Evolutionary conservation across 1,140 invertebrate species (phyloP), one percentile per base, ranked within the genome.

Genomic region (Orius insidiosus): DNA sequence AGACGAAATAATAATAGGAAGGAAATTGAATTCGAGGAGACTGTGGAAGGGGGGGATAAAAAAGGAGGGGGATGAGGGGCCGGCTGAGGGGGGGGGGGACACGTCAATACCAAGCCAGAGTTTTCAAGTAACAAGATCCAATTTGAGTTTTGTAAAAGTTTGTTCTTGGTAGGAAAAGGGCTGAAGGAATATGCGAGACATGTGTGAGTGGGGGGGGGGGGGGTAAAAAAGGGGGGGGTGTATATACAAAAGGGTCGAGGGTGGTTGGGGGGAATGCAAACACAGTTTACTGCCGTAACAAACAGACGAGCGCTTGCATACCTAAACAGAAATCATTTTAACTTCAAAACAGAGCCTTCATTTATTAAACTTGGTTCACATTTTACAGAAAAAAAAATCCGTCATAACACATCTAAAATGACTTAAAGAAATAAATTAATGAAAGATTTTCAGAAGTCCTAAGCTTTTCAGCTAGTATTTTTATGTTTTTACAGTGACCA

Each of bases 81-180:
- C 18, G 46, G 30, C 41, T 5, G 18, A 16, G 47, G 48, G 42
- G 32, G 41, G 35, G 46, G 30, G n/a, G n/a, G n/a, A n/a, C 16
- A 51, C 48, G 49, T 54, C 49, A 49, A 52, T 48, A 50, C 46
- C 46, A 43, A 43, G 41, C 18, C 34, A 42, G 52, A 50, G 48
- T 50, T 50, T 49, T 45, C 40, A 46, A 50, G 51, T 39, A 46
- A 43, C 47, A 46, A 49, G 42, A 50, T 50, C 48, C 48, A 50
- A 50, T 50, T 50, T 50, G 48, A 50, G 48, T 50, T 50, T 46
- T 50, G 48, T 50, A 50, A 50, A 50, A 50, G 48, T 50, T 50
- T 50, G 48, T 50, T 50, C 44, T 49, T 37, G 33, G 33, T 40
- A 18, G 38, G 9, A 43, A 30, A 32, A 43, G 41, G 24, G 24